These are phyloP conservation scores for Drymonia ruficornis DNA, from an alignment of 2,888 invertebrate species.

Conservation along the genomic window DNA sequence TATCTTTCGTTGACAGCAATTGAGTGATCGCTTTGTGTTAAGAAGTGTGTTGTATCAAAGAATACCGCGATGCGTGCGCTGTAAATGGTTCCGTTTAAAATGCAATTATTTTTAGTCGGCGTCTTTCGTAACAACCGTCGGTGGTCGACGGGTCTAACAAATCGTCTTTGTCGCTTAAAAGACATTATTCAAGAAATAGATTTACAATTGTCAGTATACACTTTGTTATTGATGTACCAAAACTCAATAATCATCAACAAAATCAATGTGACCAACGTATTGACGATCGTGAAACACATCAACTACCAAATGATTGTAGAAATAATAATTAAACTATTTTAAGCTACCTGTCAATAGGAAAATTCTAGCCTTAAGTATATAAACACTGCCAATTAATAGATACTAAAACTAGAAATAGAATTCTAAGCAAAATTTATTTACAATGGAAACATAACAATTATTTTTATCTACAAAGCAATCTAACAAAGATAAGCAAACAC, in stretches of 20 bases:
- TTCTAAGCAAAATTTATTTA: too few relatives aligned
- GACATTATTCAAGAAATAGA: background rate
- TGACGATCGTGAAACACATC: too few relatives aligned
- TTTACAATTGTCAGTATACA: background rate
- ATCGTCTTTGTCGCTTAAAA: slow-evolving; percentile 13
- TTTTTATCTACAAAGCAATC: background rate
- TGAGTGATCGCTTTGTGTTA: slow-evolving; percentile 53
- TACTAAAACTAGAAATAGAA: too few relatives aligned
- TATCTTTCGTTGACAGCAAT: slow-evolving; percentile 58
- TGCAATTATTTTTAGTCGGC: slow-evolving; percentile 44
- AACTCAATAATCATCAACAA: background rate
- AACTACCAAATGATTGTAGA: too few relatives aligned
- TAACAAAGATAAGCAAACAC: background rate
- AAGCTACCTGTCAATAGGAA: too few relatives aligned
- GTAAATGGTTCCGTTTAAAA: slow-evolving; percentile 44
- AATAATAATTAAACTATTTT: too few relatives aligned
- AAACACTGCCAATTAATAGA: too few relatives aligned
- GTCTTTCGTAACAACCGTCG: slow-evolving; percentile 18
- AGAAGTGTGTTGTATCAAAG: slow-evolving; percentile 43
- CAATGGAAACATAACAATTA: background rate
- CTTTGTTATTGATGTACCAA: background rate
- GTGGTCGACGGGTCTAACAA: slow-evolving; percentile 9
- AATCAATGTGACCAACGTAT: too few relatives aligned
- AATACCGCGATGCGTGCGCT: slow-evolving; percentile 33
- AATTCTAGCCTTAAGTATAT: too few relatives aligned